Evolutionary conservation across 2,888 invertebrate species (phyloP).

Genomic region (Pycnomerus fuliginosus): DNA sequence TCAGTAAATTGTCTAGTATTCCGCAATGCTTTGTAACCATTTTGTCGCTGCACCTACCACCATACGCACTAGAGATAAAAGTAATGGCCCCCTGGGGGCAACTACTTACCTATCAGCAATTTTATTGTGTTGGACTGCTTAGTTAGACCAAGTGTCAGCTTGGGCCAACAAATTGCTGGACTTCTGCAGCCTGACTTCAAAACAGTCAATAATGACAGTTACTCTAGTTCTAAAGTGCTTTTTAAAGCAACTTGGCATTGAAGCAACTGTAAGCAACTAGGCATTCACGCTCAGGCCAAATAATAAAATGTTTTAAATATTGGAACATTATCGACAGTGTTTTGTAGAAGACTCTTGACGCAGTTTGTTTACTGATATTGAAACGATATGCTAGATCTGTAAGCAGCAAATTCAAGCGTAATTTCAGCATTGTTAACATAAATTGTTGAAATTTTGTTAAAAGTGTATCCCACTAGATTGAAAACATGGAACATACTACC

Average conservation of each 20-base stretch:
- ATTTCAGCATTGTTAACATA: background rate
- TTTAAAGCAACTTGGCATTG: background rate
- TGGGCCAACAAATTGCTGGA: background rate
- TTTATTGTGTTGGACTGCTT: background rate
- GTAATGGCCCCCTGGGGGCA: background rate
- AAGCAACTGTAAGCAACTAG: too few species aligned
- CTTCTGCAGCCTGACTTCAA: background rate
- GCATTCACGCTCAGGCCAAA: background rate
- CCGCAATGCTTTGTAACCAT: background rate
- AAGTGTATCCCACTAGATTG: too few species aligned
- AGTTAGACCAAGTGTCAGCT: background rate
- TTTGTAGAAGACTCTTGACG: background rate
- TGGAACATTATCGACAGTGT: background rate
- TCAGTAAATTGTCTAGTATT: background rate
- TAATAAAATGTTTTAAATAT: background rate
- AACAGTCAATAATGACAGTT: background rate
- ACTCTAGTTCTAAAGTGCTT: background rate
- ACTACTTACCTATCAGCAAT: background rate
- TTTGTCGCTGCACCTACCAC: background rate
- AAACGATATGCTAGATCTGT: background rate
- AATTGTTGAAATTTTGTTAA: background rate
- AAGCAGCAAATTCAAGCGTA: background rate
- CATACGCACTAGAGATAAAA: background rate
- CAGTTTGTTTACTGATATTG: background rate
- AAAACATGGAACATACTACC: too few species aligned